phyloP scores from a whole-genome alignment of 1,140 invertebrate species.

The Zaprionus davidi region DNA sequence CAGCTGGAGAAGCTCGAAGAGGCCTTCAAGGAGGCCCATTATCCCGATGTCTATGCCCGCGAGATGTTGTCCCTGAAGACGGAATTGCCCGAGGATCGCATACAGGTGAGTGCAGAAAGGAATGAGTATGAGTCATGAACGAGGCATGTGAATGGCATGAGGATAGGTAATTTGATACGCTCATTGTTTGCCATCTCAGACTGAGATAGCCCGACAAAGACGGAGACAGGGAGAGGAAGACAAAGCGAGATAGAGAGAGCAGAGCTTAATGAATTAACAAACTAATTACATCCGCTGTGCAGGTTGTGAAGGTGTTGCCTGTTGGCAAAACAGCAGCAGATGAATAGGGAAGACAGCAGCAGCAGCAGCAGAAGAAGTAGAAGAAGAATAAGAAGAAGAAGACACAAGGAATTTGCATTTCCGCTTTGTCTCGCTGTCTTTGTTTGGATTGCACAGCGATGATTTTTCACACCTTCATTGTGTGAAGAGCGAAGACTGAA shows the following conservation, averaged over 20 bases:
- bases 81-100: slow-evolving; percentile 98
- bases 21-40: slow-evolving; percentile 99
- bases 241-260: background rate
- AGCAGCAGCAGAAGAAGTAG: background rate
- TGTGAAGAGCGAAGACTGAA: background rate
- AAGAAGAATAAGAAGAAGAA: background rate
- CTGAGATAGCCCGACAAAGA: background rate
- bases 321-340: slow-evolving; percentile 74
- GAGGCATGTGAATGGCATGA: slow-evolving; percentile 12
- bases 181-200: slow-evolving; percentile 24
- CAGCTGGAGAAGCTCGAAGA: slow-evolving; percentile 99
- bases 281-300: slow-evolving; percentile 73
- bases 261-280: slow-evolving; percentile 61
- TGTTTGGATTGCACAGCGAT: slow-evolving; percentile 70
- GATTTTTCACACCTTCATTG: slow-evolving; percentile 76
- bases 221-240: background rate
- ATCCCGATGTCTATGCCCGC: slow-evolving; percentile 98
- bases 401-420: slow-evolving; percentile 69
- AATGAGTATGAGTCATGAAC: slow-evolving; percentile 19
- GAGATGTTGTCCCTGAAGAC: slow-evolving; percentile 99
- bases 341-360: background rate
- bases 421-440: slow-evolving; percentile 55
- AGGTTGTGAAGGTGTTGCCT: slow-evolving; percentile 61
- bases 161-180: slow-evolving; percentile 40
- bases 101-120: slow-evolving; percentile 93